Base-by-base conservation (phyloP, 2,797 vertebrate genomes). In the Clarias laeviceps region DNA sequence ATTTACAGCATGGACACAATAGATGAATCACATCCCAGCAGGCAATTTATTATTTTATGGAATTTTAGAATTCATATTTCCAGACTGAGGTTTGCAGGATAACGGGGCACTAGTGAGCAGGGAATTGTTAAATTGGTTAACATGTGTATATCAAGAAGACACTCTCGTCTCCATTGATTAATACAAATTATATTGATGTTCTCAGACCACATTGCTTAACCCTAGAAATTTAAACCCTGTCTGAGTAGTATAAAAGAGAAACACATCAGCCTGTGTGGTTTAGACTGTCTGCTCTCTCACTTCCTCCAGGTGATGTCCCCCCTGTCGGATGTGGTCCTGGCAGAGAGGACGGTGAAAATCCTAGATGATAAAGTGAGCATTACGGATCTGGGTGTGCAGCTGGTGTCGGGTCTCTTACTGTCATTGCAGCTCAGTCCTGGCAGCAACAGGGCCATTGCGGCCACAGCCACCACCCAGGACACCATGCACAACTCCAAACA, bases 311-410 rank as follows among this genome's bases (percentile, higher is more conserved):
- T 97, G 89, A 86, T 96, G 88, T 97, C 96, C 79, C 96, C 96
- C 0, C 90, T 97, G 50, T 97, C 96, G 0, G 96, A 97, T 91
- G 94, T 94, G 66, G 96, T 96, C 92, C 91, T 97, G 93, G 96
- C 95, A 6, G 96, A 97, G 93, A 96, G 95, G 94, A 95, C 94
- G 0, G 94, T 97, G 80, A 96, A 93, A 0, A 96, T 97, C 84
- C 85, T 96, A 57, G 96, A 97, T 73, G 96, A 97, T 91, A 97
- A 95, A 88, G 96, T 97, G 87, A 94, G 95, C 2, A 94, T 97
- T 89, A 95, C 94, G 1, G 96, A 96, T 86, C 90, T 97, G 7
- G 95, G 95, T 8, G 88, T 97, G 76, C 96, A 97, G 92, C 91
- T 97, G 61, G 96, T 97, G 82, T 95, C 96, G 0, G 96, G 96